Evolutionary conservation across 2,113 vertebrate genomes (phyloP).

Genomic region (Embiotoca jacksoni): DNA sequence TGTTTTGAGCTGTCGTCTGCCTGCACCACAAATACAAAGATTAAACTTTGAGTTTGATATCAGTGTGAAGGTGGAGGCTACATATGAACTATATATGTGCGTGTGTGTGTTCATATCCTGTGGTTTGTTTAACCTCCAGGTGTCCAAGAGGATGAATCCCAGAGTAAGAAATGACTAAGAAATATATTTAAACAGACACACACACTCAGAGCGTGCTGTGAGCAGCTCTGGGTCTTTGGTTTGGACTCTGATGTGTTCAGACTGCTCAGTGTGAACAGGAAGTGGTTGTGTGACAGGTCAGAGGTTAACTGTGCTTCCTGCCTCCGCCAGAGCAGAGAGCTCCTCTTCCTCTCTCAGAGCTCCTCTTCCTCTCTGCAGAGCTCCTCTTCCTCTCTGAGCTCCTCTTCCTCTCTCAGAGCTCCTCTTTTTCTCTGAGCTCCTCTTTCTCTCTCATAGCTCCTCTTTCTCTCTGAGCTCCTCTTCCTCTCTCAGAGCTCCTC

Average conservation of each 20-base stretch:
- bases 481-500: too few relatives aligned
- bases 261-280: too few relatives aligned
- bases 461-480: too few relatives aligned
- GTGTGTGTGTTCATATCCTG: neutral
- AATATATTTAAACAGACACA: too few relatives aligned
- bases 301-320: too few relatives aligned
- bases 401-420: too few relatives aligned
- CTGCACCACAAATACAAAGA: neutral
- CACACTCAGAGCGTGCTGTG: too few relatives aligned
- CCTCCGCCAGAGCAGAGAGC: neutral
- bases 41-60: neutral
- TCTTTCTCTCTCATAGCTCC: too few relatives aligned
- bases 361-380: neutral
- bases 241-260: too few relatives aligned
- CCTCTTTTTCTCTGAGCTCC: too few relatives aligned
- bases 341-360: neutral
- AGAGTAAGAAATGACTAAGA: slow-evolving; percentile 61
- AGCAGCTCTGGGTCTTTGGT: too few relatives aligned
- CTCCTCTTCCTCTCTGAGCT: neutral
- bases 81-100: neutral
- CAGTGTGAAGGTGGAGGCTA: neutral
- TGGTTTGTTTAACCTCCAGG: slow-evolving; percentile 54
- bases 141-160: slow-evolving; percentile 57
- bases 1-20: neutral
- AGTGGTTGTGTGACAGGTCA: too few relatives aligned